Evolutionary conservation across 2,797 vertebrate genomes (phyloP).

Genomic region (Harpagifer antarcticus): DNA sequence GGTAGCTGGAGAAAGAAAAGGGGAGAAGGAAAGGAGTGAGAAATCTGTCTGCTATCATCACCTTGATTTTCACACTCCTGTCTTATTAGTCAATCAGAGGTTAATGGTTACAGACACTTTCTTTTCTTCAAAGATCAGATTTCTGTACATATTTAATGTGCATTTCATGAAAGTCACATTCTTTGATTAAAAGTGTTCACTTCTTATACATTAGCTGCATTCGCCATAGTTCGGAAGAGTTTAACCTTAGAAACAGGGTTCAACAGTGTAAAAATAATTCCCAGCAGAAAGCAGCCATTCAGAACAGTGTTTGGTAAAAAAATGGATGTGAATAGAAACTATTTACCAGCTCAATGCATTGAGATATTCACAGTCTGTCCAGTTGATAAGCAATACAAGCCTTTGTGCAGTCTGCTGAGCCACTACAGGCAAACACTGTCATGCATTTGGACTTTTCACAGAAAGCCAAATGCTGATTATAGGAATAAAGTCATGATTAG

Average conservation of each 20-base stretch:
- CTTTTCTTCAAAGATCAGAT: not conserved
- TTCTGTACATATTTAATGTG: constrained; percentile 1
- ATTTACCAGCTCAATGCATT: constrained; percentile 10
- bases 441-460: constrained; percentile 18
- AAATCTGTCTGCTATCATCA: not conserved
- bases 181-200: not conserved
- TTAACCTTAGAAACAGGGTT: too few species aligned
- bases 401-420: constrained; percentile 8
- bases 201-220: not conserved
- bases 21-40: not conserved
- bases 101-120: not conserved
- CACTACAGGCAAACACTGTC: not conserved
- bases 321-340: constrained; percentile 2
- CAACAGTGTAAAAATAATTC: not conserved
- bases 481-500: not conserved
- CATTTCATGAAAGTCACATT: not conserved
- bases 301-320: constrained; percentile 12
- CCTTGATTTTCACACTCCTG: constrained; percentile 10
- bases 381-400: constrained; percentile 1
- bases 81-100: not conserved
- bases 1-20: constrained; percentile 84
- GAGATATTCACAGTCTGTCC: not conserved
- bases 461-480: constrained; percentile 11
- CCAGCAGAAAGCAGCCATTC: constrained; percentile 3
- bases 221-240: too few species aligned